phyloP scores from a whole-genome alignment of 2,113 vertebrate genomes.

The Anser brachyrhynchus region DNA sequence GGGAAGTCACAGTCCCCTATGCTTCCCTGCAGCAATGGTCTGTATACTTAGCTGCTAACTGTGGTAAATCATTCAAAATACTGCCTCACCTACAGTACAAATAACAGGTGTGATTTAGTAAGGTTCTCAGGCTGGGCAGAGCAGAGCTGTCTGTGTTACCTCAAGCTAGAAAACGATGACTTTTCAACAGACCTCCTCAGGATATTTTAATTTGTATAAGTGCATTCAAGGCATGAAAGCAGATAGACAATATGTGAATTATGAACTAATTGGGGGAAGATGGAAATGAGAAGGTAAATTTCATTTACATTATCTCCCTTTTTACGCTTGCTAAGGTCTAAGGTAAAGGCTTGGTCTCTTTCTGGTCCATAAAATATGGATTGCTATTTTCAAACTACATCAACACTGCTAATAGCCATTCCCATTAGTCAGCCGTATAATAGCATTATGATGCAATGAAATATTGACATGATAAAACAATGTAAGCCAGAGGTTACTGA shows the following conservation, averaged over 20 bases:
- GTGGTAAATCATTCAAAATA: neutral
- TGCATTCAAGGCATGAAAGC: conserved; percentile 69
- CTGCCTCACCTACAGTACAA: neutral
- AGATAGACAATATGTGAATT: conserved; percentile 73
- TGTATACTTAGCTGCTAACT: neutral
- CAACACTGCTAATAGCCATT: conserved; percentile 82
- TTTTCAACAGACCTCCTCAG: conserved; percentile 58
- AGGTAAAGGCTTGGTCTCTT: conserved; percentile 76
- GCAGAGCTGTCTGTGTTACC: conserved; percentile 33
- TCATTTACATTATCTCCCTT: conserved; percentile 78
- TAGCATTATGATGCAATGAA: conserved; percentile 83
- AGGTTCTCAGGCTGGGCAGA: neutral
- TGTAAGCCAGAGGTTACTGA: conserved; percentile 74
- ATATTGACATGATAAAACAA: conserved; percentile 87
- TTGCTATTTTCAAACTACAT: conserved; percentile 87
- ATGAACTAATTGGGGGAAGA: conserved; percentile 73
- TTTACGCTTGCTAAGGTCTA: conserved; percentile 74
- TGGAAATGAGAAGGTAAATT: conserved; percentile 74
- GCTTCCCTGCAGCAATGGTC: neutral
- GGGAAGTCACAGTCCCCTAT: neutral
- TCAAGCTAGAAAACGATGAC: conserved; percentile 53
- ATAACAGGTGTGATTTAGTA: conserved; percentile 52
- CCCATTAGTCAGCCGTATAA: conserved; percentile 83
- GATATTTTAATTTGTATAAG: conserved; percentile 63
- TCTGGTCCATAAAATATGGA: conserved; percentile 83